These are phyloP conservation scores for Hipparchia semele DNA, from an alignment of 2,888 invertebrate species.

Conservation along the genomic window DNA sequence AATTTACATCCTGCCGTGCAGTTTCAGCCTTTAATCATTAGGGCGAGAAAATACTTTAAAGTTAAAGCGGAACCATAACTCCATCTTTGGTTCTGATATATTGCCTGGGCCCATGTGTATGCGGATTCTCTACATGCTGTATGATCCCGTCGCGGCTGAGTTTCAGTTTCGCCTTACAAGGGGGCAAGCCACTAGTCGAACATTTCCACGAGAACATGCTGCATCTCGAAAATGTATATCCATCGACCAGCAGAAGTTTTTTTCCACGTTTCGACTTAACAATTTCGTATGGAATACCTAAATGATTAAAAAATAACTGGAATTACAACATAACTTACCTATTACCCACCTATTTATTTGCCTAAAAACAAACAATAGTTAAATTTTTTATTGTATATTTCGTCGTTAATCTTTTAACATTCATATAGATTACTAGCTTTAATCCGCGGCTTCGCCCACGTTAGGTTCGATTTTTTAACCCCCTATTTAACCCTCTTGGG, in stretches of 20 bases:
- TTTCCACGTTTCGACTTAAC: slow-evolving; percentile 13
- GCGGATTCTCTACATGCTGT: slow-evolving; percentile 38
- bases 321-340: neutral
- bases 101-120: slow-evolving; percentile 42
- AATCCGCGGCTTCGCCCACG: too few relatives aligned
- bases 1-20: too few relatives aligned
- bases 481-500: too few relatives aligned
- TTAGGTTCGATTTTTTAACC: too few relatives aligned
- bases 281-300: slow-evolving; percentile 4
- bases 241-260: slow-evolving; percentile 45
- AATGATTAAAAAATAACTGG: neutral
- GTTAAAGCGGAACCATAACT: slow-evolving; percentile 21
- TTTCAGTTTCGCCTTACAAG: slow-evolving; percentile 50
- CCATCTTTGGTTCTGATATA: slow-evolving; percentile 30
- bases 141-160: slow-evolving; percentile 36
- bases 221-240: slow-evolving; percentile 48
- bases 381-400: too few relatives aligned
- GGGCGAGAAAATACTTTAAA: too few relatives aligned
- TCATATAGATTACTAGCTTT: too few relatives aligned
- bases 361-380: too few relatives aligned
- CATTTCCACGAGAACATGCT: slow-evolving; percentile 46
- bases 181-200: slow-evolving; percentile 28
- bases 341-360: too few relatives aligned
- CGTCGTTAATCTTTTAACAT: too few relatives aligned
- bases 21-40: too few relatives aligned